These are phyloP conservation scores for Ceyx cyanopectus DNA, from an alignment of 2,113 vertebrate species.

Conservation along the genomic window DNA sequence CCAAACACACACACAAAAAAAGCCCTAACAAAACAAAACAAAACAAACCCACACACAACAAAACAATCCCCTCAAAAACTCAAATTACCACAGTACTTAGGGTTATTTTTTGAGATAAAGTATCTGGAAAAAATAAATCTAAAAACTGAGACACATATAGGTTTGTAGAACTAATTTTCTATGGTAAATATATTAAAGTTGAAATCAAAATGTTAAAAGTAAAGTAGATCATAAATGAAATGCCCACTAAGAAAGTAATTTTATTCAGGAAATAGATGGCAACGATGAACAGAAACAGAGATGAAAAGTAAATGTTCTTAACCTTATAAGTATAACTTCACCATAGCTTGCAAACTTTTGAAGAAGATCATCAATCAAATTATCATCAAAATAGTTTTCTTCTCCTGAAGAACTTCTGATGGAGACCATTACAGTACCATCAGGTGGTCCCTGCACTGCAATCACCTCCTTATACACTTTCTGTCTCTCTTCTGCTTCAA, in stretches of 20 bases:
- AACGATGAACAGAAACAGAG: not conserved
- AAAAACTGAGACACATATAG: not conserved
- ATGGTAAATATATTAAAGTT: not conserved
- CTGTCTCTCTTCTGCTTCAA: constrained; percentile 92
- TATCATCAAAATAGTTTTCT: constrained; percentile 91
- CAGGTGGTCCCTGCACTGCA: constrained; percentile 91
- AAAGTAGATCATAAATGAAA: not conserved
- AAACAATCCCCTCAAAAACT: fast-evolving
- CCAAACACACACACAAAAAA: not conserved
- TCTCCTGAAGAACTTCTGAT: constrained; percentile 86
- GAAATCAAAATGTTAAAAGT: not conserved
- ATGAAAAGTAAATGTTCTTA: not conserved
- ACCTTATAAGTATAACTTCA: constrained; percentile 98
- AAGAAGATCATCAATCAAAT: constrained; percentile 93
- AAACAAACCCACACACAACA: not conserved
- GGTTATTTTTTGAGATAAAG: not conserved
- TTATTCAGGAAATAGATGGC: not conserved
- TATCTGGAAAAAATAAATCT: not conserved
- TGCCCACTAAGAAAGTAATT: not conserved
- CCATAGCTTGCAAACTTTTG: constrained; percentile 92
- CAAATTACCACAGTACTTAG: not conserved
- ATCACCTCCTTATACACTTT: constrained; percentile 95
- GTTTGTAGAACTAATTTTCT: not conserved
- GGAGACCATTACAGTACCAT: constrained; percentile 93
- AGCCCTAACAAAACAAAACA: too few relatives aligned